Evolutionary conservation across 1,140 invertebrate genomes (phyloP), one percentile per base, ranked within the genome.

Genomic region (Conopomorpha cramerella): DNA sequence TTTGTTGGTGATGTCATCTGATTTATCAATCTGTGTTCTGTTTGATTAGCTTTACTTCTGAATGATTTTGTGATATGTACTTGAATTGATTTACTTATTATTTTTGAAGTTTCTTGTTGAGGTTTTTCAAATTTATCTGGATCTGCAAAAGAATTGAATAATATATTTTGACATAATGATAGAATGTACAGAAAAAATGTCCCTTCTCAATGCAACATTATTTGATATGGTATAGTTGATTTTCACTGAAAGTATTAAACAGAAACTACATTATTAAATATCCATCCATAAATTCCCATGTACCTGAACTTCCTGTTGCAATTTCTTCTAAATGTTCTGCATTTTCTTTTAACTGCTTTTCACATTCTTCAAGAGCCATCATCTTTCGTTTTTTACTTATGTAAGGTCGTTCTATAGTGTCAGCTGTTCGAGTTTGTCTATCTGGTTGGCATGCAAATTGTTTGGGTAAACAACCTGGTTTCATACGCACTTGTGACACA

Each of bases 1-100:
- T 43, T 38, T 14, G 35, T 31, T 14, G 41, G 41, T 35, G 36
- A 43, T 31, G 41, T 38, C 36, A 38, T 43, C 36, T 43, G 41
- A 17, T 43, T 34, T 38, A 38, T 27, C 10, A 31, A 25, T 16
- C 11, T 42, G 12, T 23, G 7, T 42, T 31, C 10, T 27, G 32
- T 38, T 34, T 43, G 41, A n/a, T 23, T 38, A 25, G 41, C 32
- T 38, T 43, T 43, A 38, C 41, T 43, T 29, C 28, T 43, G 15
- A 43, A 38, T 31, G 14, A 30, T 13, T 34, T 31, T 10, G 7
- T 1, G 8, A 43, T 38, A 8, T 38, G 25, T 17, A 43, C 36
- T 38, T 43, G 36, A 15, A 38, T 38, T 34, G 31, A 3, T 42
- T 43, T 43, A 31, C 35, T 4, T 12, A 30, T 8, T 7, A 25